These are phyloP conservation scores for Pseudachorutes palmiensis DNA, from an alignment of 1,140 invertebrate genomes.

Conservation along the genomic window DNA sequence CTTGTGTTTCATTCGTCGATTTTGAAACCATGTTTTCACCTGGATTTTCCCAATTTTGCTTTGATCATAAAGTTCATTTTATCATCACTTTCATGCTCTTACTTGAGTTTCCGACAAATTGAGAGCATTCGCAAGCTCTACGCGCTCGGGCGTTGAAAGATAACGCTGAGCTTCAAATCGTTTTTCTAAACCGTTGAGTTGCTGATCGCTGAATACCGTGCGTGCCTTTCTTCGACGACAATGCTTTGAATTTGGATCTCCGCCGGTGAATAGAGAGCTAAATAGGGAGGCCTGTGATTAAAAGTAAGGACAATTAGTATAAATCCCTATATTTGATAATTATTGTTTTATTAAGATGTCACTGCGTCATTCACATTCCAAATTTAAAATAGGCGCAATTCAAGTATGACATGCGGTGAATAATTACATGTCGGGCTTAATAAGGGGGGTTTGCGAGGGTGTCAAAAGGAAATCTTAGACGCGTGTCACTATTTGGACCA, in stretches of 20 bases:
- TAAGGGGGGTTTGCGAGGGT: no score
- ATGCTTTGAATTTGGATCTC: slow-evolving; percentile 63
- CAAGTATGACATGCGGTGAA: neutral
- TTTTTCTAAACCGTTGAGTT: slow-evolving; percentile 87
- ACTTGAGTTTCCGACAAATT: slow-evolving; percentile 93
- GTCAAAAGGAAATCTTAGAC: neutral
- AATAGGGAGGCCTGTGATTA: slow-evolving; percentile 57
- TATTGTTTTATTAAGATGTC: neutral
- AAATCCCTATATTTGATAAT: no score
- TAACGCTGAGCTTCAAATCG: slow-evolving; percentile 93
- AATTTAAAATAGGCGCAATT: slow-evolving; percentile 55
- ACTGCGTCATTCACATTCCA: no score
- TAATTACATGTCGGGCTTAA: no score
- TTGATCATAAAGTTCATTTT: neutral
- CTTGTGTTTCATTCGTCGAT: slow-evolving; percentile 94
- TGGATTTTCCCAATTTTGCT: slow-evolving; percentile 35
- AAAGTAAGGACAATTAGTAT: slow-evolving; percentile 23
- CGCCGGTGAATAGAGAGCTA: slow-evolving; percentile 56
- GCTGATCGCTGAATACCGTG: slow-evolving; percentile 96
- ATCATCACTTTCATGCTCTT: slow-evolving; percentile 27
- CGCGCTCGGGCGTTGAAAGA: slow-evolving; percentile 89
- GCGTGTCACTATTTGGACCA: neutral
- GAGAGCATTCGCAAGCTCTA: slow-evolving; percentile 83
- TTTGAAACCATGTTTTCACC: slow-evolving; percentile 98
- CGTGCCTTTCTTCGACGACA: slow-evolving; percentile 85